phyloP scores from a whole-genome alignment of 2,113 vertebrate genomes.

The Epinephelus fuscoguttatus region DNA sequence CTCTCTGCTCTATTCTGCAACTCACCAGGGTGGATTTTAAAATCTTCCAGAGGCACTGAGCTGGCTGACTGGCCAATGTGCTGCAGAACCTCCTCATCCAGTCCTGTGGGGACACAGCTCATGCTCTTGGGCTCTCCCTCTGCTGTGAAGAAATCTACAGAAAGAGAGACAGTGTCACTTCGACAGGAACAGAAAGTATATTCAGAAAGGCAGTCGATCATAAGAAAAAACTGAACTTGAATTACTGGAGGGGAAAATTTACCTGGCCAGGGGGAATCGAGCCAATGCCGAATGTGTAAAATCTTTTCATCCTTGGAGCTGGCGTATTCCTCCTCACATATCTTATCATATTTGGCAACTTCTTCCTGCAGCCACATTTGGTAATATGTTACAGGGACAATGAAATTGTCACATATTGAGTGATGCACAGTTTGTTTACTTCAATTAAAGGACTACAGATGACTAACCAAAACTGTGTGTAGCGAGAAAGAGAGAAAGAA shows the following conservation, averaged over 20 bases:
- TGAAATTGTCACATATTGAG: not conserved
- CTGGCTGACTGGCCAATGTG: constrained; percentile 91
- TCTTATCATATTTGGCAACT: constrained; percentile 93
- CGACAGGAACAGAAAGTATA: constrained; percentile 6
- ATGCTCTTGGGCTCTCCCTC: constrained; percentile 91
- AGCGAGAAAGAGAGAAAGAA: not conserved
- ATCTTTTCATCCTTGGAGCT: constrained; percentile 95
- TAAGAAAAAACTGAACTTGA: not conserved
- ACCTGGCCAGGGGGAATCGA: constrained; percentile 95
- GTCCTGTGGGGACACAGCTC: constrained; percentile 89
- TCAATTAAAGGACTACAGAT: constrained; percentile 14
- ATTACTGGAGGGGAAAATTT: not conserved
- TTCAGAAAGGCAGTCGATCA: not conserved
- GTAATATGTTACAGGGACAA: not conserved
- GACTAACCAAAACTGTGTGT: constrained; percentile 7
- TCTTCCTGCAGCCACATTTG: constrained; percentile 86
- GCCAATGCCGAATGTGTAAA: constrained; percentile 92
- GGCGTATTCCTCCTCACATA: constrained; percentile 93
- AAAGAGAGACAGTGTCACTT: not conserved
- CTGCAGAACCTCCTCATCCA: constrained; percentile 86
- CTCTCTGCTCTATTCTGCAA: not conserved
- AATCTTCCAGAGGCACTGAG: constrained; percentile 91
- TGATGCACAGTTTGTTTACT: not conserved
- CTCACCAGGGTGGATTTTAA: constrained; percentile 89
- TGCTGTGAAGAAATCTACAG: constrained; percentile 90